phyloP scores from a whole-genome alignment of 2,797 vertebrate species.

The Enteromius trimaculatus region DNA sequence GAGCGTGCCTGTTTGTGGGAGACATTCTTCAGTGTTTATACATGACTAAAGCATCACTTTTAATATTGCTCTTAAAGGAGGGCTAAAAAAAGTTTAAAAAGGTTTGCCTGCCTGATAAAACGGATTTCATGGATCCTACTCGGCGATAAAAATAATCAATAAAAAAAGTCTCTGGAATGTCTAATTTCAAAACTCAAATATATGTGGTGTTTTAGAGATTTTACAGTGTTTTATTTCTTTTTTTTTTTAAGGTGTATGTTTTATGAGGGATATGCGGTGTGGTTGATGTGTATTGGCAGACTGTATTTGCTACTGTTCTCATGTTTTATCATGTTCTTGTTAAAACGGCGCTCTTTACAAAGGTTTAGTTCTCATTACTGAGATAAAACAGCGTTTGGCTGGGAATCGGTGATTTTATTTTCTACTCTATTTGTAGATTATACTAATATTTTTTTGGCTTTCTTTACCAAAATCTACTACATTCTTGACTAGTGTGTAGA shows the following conservation, averaged over 20 bases:
- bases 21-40: slow-evolving; percentile 34
- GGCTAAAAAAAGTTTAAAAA: no score
- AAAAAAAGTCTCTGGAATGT: not conserved
- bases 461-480: not conserved
- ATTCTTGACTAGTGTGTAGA: not conserved
- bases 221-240: not conserved
- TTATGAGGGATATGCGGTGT: not conserved
- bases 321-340: not conserved
- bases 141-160: not conserved
- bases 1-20: not conserved
- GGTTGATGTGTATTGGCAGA: not conserved
- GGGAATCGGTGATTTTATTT: not conserved
- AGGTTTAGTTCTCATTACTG: not conserved
- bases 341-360: not conserved
- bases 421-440: not conserved
- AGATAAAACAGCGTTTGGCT: not conserved
- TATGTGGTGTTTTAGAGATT: not conserved
- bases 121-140: not conserved
- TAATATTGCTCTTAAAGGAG: no score
- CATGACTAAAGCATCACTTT: not conserved
- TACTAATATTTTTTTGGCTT: not conserved
- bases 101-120: not conserved
- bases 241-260: not conserved
- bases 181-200: not conserved
- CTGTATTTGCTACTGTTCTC: not conserved